Evolutionary conservation across 1,140 invertebrate genomes (phyloP).

Genomic region (Agrilus planipennis): DNA sequence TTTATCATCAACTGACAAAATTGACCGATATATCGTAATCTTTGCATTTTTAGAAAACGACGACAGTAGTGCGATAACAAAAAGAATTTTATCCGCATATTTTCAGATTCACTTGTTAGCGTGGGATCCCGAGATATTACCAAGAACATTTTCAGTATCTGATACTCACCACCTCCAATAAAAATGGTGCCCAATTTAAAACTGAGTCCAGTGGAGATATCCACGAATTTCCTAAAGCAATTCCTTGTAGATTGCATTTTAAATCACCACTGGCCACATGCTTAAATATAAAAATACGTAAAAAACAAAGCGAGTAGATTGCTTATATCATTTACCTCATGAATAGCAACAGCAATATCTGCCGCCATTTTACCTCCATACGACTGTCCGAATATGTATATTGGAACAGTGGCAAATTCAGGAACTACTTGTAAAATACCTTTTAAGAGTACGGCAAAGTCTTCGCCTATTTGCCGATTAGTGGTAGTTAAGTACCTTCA

Average conservation of each 20-base stretch:
- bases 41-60: too few species aligned
- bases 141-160: conserved; percentile 11
- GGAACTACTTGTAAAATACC: conserved; percentile 49
- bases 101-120: too few species aligned
- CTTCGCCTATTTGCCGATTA: conserved; percentile 63
- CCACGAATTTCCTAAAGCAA: conserved; percentile 77
- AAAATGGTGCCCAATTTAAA: conserved; percentile 64
- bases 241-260: conserved; percentile 63
- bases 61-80: too few species aligned
- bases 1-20: too few species aligned
- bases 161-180: conserved; percentile 53
- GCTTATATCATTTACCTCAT: conserved; percentile 38
- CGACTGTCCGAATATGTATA: conserved; percentile 75
- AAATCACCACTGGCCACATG: too few species aligned
- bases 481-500: conserved; percentile 47
- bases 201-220: conserved; percentile 73
- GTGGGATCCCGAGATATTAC: too few species aligned
- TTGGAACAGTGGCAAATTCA: conserved; percentile 53
- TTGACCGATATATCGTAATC: too few species aligned
- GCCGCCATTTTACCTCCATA: conserved; percentile 86
- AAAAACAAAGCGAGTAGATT: too few species aligned
- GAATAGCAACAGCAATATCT: conserved; percentile 54
- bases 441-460: conserved; percentile 60
- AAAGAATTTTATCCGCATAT: too few species aligned
- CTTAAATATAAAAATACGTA: too few species aligned